Base-by-base conservation (phyloP, 1,140 invertebrate species). In the Cotesia glomerata region DNA sequence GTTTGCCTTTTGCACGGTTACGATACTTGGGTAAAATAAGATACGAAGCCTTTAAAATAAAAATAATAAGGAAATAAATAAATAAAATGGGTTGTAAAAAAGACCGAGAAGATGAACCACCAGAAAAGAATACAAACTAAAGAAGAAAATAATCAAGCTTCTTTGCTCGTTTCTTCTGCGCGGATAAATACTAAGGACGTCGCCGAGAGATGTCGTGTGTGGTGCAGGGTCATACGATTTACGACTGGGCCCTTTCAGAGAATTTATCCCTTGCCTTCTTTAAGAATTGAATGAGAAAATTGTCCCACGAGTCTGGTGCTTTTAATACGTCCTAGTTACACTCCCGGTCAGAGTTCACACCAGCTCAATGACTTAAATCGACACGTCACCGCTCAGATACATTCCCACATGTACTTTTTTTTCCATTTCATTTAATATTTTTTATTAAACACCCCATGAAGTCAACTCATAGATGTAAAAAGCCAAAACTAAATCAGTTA, bases 221-320 rank as follows among this genome's bases (percentile, higher is more conserved):
- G 75, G 75, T 59, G 66, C 67, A 72, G 78, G 79, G 79, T 80
- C 79, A 79, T 69, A 76, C 75, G 76, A 81, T 81, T 81, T 81
- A 81, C 78, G 78, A 78, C 74, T 71, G 71, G 77, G 67, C 76
- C 75, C 76, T 77, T 72, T 68, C 58, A 71, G 72, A 72, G 65
- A 75, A 75, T 66, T 45, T 65, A 34, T 52, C 16, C 34, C 65
- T 52, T 51, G 13, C 69, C 14, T 35, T 68, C 54, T 58, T 68
- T 39, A 62, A 36, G 52, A 13, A 26, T 26, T 26, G 26, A 26
- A 14, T 39, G 11, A 26, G 51, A 13, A 13, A 45, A 70, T 34
- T 9, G 49, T 65, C 69, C 62, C 69, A 71, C 69, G 69, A 16
- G 52, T 56, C 51, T 56, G 26, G 26, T 26, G 35, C 26, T 75